Conservation (phyloP, 2,797 vertebrate species). For the Novumbra hubbsi region DNA sequence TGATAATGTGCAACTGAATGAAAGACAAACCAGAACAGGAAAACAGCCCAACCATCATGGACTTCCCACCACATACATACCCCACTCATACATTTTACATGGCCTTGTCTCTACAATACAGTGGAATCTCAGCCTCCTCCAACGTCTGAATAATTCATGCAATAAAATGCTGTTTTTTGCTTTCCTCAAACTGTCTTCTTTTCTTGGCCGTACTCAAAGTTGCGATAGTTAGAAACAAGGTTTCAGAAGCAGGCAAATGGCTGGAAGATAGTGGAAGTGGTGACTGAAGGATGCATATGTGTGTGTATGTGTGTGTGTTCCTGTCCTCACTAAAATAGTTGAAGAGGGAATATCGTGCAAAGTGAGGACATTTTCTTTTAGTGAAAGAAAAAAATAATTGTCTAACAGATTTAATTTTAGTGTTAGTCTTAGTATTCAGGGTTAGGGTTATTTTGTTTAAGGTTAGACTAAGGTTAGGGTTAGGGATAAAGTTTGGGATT, state of each 20-base stretch:
- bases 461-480: too few relatives aligned
- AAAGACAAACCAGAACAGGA: slow-evolving; percentile 26
- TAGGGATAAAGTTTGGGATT: too few relatives aligned
- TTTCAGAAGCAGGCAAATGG: neutral
- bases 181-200: slow-evolving; percentile 33
- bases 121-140: slow-evolving; percentile 67
- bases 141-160: slow-evolving; percentile 68
- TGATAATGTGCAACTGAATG: slow-evolving; percentile 25
- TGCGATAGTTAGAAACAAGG: slow-evolving; percentile 7
- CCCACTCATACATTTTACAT: slow-evolving; percentile 70
- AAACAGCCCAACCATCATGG: slow-evolving; percentile 42
- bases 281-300: neutral
- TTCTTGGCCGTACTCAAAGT: slow-evolving; percentile 31
- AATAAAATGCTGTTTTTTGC: slow-evolving; percentile 62
- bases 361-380: too few relatives aligned
- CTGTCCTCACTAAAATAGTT: neutral
- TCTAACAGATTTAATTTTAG: too few relatives aligned
- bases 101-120: slow-evolving; percentile 60
- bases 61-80: slow-evolving; percentile 34
- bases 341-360: neutral
- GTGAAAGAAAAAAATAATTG: too few relatives aligned
- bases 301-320: slow-evolving; percentile 5
- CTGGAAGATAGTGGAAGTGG: slow-evolving; percentile 13
- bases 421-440: too few relatives aligned
- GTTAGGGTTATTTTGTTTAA: too few relatives aligned